These are phyloP conservation scores for Ctena decussata DNA, from an alignment of 2,888 invertebrate genomes.

Conservation along the genomic window DNA sequence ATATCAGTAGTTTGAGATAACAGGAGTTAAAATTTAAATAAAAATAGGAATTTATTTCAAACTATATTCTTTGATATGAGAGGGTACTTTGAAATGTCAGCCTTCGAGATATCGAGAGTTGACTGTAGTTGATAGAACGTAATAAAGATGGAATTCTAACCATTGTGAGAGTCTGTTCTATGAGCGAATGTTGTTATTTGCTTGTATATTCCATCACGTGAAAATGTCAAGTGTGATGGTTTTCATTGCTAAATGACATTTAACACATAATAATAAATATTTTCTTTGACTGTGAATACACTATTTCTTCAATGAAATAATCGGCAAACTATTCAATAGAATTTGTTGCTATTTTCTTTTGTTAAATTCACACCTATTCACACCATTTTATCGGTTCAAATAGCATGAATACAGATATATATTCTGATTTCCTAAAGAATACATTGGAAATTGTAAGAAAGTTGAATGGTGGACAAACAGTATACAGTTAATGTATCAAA, in stretches of 20 bases:
- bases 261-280: neutral
- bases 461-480: neutral
- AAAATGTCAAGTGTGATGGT: too few species aligned
- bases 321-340: neutral
- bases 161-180: neutral
- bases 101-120: too few species aligned
- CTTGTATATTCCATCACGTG: too few species aligned
- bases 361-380: neutral
- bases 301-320: neutral
- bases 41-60: too few species aligned
- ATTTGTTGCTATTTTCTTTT: neutral
- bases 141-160: too few species aligned
- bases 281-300: neutral
- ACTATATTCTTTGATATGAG: too few species aligned
- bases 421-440: conserved; percentile 2
- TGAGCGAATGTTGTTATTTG: neutral
- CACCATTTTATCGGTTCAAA: neutral
- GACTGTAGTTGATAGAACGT: too few species aligned
- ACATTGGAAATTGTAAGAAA: neutral
- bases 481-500: conserved; percentile 5
- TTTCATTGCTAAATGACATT: neutral
- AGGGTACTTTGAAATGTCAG: too few species aligned
- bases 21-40: too few species aligned
- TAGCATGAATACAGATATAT: neutral
- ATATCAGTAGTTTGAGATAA: too few species aligned